A percentile compares a stretch with the other conserved stretches of the same genome.
phyloP scores from a whole-genome alignment of 2,888 invertebrate species.

The Athalia circularis region DNA sequence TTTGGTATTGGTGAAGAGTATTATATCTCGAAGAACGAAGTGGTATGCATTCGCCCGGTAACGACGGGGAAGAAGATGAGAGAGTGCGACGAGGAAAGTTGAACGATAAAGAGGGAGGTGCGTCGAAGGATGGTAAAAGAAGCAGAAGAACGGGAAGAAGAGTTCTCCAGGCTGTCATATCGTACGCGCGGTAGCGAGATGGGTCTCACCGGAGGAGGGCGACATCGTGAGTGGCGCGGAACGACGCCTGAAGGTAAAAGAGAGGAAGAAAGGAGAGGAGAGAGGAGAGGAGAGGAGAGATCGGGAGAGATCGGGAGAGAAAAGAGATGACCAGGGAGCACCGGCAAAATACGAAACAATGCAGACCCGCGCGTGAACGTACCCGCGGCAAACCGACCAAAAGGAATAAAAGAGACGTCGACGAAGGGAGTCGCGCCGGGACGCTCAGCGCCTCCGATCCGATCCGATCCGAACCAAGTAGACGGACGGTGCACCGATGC shows the following conservation, averaged over 20 bases:
- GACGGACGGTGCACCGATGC: conserved; percentile 32
- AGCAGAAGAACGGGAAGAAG: background rate
- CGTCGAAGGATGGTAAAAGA: background rate
- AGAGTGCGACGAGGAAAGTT: background rate
- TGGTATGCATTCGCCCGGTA: background rate
- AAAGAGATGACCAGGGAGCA: conserved; percentile 29
- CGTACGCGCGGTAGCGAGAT: conserved; percentile 29
- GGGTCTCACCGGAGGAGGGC: background rate
- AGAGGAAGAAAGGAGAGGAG: background rate
- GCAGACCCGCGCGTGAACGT: conserved; percentile 41
- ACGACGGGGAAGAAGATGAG: background rate
- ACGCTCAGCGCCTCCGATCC: conserved; percentile 1
- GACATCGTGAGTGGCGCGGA: conserved; percentile 39
- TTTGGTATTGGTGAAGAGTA: background rate
- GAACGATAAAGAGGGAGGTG: background rate
- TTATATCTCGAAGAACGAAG: no score
- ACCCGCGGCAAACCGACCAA: conserved; percentile 38
- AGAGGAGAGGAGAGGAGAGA: conserved; percentile 15
- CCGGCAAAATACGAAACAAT: conserved; percentile 40
- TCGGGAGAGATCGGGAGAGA: background rate
- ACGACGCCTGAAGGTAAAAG: background rate
- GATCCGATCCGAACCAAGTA: conserved; percentile 17
- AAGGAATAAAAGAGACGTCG: conserved; percentile 25
- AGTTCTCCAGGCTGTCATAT: conserved; percentile 19
- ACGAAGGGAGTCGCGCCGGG: conserved; percentile 27